A percentile compares a stretch with the other conserved stretches of the same genome.
These are phyloP conservation scores for Equus quagga DNA, from an alignment of 2,113 vertebrate species.

Conservation along the genomic window DNA sequence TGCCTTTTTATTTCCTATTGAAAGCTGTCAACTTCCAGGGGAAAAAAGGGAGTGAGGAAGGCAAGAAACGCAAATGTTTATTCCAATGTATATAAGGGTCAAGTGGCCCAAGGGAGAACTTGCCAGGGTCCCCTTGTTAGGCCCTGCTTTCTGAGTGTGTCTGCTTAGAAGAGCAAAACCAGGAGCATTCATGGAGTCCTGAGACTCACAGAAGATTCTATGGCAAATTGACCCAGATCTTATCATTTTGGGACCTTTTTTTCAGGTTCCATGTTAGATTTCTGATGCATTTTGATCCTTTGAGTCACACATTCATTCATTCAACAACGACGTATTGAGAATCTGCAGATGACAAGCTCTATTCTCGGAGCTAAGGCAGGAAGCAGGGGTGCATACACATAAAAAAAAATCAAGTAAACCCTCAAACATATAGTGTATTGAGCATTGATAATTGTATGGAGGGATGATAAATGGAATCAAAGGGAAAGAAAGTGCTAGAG, in stretches of 20 bases:
- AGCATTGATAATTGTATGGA: not conserved
- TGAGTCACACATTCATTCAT: not conserved
- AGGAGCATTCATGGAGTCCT: not conserved
- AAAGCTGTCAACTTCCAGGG: not conserved
- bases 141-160: not conserved
- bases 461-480: not conserved
- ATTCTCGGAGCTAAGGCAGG: not conserved
- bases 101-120: not conserved
- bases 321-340: not conserved
- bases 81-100: not conserved
- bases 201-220: not conserved
- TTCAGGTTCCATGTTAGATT: not conserved
- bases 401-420: constrained; percentile 11
- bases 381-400: not conserved
- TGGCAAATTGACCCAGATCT: not conserved
- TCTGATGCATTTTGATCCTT: not conserved
- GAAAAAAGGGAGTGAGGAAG: too few relatives aligned
- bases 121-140: not conserved
- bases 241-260: not conserved
- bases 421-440: not conserved
- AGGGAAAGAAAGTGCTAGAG: not conserved
- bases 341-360: not conserved
- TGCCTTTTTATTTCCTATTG: not conserved
- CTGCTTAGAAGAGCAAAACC: not conserved
- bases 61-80: not conserved